Percentiles rank a stretch among this genome's conserved stretches.
These are phyloP conservation scores for Ceratothoa steindachneri DNA, from an alignment of 2,888 invertebrate genomes.

Conservation along the genomic window DNA sequence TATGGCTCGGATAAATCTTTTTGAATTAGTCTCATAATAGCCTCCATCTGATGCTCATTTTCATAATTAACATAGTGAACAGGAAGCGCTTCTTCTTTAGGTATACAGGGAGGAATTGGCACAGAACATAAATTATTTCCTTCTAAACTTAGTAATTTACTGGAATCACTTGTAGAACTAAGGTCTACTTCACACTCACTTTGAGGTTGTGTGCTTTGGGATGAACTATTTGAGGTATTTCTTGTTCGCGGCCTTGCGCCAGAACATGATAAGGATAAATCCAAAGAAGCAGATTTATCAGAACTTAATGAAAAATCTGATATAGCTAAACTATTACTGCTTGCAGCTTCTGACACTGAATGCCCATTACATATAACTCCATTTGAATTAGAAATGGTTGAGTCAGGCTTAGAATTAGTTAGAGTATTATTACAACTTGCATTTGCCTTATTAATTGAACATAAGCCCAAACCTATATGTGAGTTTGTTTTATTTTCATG, in stretches of 20 bases:
- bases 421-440: constrained; percentile 13
- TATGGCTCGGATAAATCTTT: constrained; percentile 99
- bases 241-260: constrained; percentile 44
- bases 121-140: constrained; percentile 33
- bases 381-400: constrained; percentile 15
- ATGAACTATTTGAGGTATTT: constrained; percentile 44
- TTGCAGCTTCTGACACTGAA: constrained; percentile 39
- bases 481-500: constrained; percentile 16
- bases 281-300: constrained; percentile 32
- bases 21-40: constrained; percentile 97
- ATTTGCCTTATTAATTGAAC: constrained; percentile 1
- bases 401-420: constrained; percentile 16
- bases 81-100: constrained; percentile 22
- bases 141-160: constrained; percentile 8
- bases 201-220: constrained; percentile 34
- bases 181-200: constrained; percentile 37
- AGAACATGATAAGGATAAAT: constrained; percentile 34
- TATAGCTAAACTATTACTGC: constrained; percentile 38
- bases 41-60: constrained; percentile 95
- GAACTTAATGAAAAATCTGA: constrained; percentile 45
- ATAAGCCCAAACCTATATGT: background rate
- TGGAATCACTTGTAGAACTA: constrained; percentile 11
- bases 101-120: constrained; percentile 33
- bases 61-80: constrained; percentile 61
- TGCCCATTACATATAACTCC: constrained; percentile 44